Conservation (phyloP, 64 coral and sea anemone species). For the Pocillopora verrucosa region DNA sequence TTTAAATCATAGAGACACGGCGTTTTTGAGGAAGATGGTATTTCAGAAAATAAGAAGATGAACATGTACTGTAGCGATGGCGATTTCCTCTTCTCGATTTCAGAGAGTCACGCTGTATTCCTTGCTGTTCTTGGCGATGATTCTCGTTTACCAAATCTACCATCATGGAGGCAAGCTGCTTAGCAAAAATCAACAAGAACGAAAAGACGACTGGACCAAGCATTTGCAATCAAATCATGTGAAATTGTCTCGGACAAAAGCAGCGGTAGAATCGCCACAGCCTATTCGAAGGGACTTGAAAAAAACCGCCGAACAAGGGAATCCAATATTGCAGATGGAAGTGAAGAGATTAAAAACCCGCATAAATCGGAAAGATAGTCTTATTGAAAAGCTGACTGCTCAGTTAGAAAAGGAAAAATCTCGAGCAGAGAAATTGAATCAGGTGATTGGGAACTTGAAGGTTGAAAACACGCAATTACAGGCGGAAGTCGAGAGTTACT, state of each 20-base stretch:
- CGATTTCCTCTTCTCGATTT: constrained; percentile 30
- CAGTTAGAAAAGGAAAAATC: constrained; percentile 49
- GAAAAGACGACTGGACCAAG: constrained; percentile 12
- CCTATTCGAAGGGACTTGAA: neutral
- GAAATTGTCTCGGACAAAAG: neutral
- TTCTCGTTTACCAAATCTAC: constrained; percentile 74
- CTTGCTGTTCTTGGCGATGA: constrained; percentile 15
- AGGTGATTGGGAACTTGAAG: constrained; percentile 46
- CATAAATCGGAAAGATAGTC: constrained; percentile 33
- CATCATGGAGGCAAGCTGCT: constrained; percentile 14
- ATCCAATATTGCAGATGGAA: constrained; percentile 30
- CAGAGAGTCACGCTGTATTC: constrained; percentile 61
- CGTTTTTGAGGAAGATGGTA: neutral
- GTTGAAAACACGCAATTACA: constrained; percentile 44
- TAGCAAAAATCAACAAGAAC: constrained; percentile 4
- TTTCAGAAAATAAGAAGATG: constrained; percentile 29
- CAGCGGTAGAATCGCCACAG: neutral
- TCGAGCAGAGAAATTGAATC: constrained; percentile 30
- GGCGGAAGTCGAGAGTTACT: constrained; percentile 51
- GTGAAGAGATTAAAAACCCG: constrained; percentile 58
- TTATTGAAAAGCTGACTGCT: constrained; percentile 46
- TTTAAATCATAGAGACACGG: neutral
- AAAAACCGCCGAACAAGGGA: constrained; percentile 28
- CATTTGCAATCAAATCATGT: neutral
- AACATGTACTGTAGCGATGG: constrained; percentile 34